These are phyloP conservation scores for Phaethornis superciliosus DNA, from an alignment of 2,113 vertebrate species.

Conservation along the genomic window DNA sequence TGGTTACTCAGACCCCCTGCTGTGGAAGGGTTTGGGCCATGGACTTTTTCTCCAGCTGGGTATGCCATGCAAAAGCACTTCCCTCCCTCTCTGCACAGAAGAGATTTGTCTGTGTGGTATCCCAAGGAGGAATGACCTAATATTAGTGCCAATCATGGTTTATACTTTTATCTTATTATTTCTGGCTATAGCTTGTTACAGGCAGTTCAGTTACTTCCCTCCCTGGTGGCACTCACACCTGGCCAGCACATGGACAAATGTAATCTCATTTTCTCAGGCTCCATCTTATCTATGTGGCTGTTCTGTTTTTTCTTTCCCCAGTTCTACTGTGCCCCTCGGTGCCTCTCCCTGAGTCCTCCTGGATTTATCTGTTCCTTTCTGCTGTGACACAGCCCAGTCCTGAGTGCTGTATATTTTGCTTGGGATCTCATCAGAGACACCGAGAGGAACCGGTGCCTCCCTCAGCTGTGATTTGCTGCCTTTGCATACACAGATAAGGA, in stretches of 20 bases:
- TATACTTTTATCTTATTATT: background rate
- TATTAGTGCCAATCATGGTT: background rate
- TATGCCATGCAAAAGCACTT: background rate
- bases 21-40: background rate
- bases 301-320: background rate
- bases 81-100: background rate
- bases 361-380: background rate
- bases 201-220: background rate
- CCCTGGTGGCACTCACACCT: background rate
- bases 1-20: background rate
- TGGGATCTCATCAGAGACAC: slow-evolving; percentile 22
- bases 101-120: background rate
- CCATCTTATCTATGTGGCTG: background rate
- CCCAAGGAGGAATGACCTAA: background rate
- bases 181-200: background rate
- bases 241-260: background rate
- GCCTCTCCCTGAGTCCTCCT: background rate
- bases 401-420: background rate
- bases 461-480: background rate
- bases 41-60: background rate
- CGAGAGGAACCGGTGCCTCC: background rate
- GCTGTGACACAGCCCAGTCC: background rate
- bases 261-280: slow-evolving; percentile 8
- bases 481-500: slow-evolving; percentile 5
- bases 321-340: background rate